Evolutionary conservation across 2,113 vertebrate species (phyloP).

Genomic region (Nothocercus nigrocapillus): DNA sequence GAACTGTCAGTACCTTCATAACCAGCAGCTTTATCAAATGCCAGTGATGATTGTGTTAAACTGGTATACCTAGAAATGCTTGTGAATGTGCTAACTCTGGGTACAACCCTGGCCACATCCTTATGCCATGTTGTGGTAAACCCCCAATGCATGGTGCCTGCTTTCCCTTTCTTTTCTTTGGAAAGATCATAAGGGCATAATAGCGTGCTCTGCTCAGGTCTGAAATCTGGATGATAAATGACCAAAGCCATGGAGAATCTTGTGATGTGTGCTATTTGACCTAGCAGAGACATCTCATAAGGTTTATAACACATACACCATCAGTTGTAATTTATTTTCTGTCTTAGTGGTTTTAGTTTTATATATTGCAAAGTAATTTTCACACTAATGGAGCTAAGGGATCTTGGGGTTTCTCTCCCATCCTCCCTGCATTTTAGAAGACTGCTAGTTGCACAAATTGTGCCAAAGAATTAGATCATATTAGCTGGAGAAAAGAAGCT

Average conservation of each 20-base stretch:
- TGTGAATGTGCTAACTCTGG: neutral
- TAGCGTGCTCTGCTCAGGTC: neutral
- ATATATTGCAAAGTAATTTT: neutral
- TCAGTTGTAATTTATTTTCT: neutral
- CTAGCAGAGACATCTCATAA: neutral
- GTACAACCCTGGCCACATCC: neutral
- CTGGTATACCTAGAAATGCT: neutral
- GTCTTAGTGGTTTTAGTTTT: neutral
- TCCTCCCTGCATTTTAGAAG: neutral
- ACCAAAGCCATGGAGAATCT: neutral
- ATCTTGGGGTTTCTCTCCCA: neutral
- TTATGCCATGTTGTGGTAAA: neutral
- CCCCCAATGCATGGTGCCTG: accelerated
- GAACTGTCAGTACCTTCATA: neutral
- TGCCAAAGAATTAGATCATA: neutral
- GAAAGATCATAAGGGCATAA: neutral
- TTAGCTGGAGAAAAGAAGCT: neutral
- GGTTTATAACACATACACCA: neutral
- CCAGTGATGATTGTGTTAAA: neutral
- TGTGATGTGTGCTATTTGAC: neutral
- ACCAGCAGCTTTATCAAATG: neutral
- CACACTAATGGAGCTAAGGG: neutral
- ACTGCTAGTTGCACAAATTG: neutral
- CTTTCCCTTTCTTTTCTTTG: neutral
- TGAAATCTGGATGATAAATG: neutral